Percentiles rank a stretch among this genome's conserved stretches.
These are phyloP conservation scores for Acipenser ruthenus DNA, from an alignment of 2,797 vertebrate genomes.

Conservation along the genomic window DNA sequence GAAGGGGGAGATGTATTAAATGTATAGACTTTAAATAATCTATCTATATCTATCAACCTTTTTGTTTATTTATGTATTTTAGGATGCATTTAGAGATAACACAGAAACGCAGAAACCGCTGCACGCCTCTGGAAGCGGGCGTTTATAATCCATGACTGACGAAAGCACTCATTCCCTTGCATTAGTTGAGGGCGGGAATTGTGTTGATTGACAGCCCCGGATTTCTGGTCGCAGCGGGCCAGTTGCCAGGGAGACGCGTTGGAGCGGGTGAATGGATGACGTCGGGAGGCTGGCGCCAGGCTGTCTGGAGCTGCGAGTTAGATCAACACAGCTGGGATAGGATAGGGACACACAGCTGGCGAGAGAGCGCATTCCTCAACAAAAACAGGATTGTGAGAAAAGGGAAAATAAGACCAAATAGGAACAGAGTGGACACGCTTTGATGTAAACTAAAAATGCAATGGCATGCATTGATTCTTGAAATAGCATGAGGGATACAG, in stretches of 20 bases:
- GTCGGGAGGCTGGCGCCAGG: constrained; percentile 94
- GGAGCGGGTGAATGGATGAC: constrained; percentile 80
- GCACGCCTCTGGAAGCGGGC: constrained; percentile 34
- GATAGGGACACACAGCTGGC: constrained; percentile 93
- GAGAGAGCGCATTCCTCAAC: constrained; percentile 89
- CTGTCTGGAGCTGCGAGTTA: constrained; percentile 97
- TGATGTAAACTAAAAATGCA: constrained; percentile 72
- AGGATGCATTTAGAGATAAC: constrained; percentile 1
- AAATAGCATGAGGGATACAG: too few relatives aligned
- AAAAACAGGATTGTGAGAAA: constrained; percentile 96
- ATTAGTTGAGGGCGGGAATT: constrained; percentile 32
- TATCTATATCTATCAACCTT: too few relatives aligned
- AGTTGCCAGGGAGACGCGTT: constrained; percentile 78
- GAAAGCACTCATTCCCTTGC: constrained; percentile 24
- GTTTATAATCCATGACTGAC: constrained; percentile 23
- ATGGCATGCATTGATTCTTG: constrained; percentile 19
- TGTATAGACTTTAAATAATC: too few relatives aligned
- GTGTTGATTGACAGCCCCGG: constrained; percentile 41
- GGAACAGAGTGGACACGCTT: constrained; percentile 80
- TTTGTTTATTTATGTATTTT: too few relatives aligned
- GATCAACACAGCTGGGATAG: constrained; percentile 97
- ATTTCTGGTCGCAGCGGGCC: constrained; percentile 49
- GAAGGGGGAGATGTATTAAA: too few relatives aligned
- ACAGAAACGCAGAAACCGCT: constrained; percentile 29
- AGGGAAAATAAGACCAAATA: constrained; percentile 85